Base-by-base conservation (phyloP, 2,113 vertebrate genomes). In the Rhombomys opimus region DNA sequence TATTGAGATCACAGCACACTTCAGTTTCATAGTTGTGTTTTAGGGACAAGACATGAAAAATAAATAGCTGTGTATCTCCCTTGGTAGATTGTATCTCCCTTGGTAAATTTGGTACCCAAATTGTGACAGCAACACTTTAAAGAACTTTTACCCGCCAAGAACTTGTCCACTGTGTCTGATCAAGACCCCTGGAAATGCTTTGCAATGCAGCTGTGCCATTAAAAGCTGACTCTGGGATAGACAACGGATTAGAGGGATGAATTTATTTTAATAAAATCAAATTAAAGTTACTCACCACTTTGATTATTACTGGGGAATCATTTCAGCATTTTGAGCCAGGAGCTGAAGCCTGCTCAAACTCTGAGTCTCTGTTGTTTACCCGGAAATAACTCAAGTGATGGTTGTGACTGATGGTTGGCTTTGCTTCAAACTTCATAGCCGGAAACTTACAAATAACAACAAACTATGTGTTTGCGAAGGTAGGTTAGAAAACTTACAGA, bases 221-320 rank as follows among this genome's bases (percentile, higher is more conserved):
- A 54, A 78, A 93, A 73, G 67, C 57, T 61, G 54, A 82, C 61
- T 73, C 61, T 72, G 61, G 68, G 2, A 75, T 61, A 89, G 63
- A 32, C 7, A 81, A 27, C 10, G 68, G 59, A 41, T 76, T n/a
- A 93, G 3, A 91, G 15, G 30, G 52, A 68, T 89, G 52, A 59
- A 30, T 82, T 84, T 93, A 32, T 85, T 91, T 86, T 41, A 85
- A 86, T 63, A 50, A 91, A 85, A 89, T 93, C 86, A 67, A 81
- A 76, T 78, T 52, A 81, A 85, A 88, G 67, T 77, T 59, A 97
- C 91, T 89, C 17, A 68, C 22, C 63, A 46, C 11, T 77, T 88
- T 95, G 46, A 46, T 92, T 87, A 65, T 50, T 65, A 18, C 65
- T 88, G 32, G 8, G 89, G 30, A 10, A 68, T 91, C 54, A 65